A percentile compares a stretch with the other conserved stretches of the same genome.
These are phyloP conservation scores for Alca torda DNA, from an alignment of 2,797 vertebrate genomes.

Conservation along the genomic window DNA sequence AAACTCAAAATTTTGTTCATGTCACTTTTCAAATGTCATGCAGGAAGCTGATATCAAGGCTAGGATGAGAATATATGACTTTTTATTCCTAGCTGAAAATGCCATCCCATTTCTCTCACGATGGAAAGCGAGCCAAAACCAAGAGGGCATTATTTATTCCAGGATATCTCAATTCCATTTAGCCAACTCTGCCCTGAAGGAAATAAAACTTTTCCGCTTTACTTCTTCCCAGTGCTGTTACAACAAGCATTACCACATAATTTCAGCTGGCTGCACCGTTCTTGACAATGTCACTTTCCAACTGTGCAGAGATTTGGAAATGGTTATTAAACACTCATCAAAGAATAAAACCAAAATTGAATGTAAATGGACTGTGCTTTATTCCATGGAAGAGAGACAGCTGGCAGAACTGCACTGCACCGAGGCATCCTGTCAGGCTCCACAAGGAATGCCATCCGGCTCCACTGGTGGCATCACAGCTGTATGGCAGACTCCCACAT, in stretches of 20 bases:
- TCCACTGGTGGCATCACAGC: background rate
- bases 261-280: constrained; percentile 63
- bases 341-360: constrained; percentile 68
- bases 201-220: constrained; percentile 28
- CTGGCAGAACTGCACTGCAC: constrained; percentile 38
- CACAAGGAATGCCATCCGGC: constrained; percentile 12
- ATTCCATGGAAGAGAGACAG: constrained; percentile 44
- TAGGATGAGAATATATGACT: background rate
- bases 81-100: background rate
- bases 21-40: background rate
- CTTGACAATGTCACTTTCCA: constrained; percentile 59
- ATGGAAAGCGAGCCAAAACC: background rate
- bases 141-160: background rate
- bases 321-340: constrained; percentile 68
- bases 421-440: background rate
- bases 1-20: background rate
- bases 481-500: background rate
- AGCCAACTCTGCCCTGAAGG: background rate
- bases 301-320: constrained; percentile 62
- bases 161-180: background rate
- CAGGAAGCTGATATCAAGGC: background rate
- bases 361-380: constrained; percentile 55
- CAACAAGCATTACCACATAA: constrained; percentile 33
- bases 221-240: constrained; percentile 17
- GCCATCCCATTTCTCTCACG: background rate